Conservation (phyloP, 2,888 invertebrate species). For the Lepas anatifera region DNA sequence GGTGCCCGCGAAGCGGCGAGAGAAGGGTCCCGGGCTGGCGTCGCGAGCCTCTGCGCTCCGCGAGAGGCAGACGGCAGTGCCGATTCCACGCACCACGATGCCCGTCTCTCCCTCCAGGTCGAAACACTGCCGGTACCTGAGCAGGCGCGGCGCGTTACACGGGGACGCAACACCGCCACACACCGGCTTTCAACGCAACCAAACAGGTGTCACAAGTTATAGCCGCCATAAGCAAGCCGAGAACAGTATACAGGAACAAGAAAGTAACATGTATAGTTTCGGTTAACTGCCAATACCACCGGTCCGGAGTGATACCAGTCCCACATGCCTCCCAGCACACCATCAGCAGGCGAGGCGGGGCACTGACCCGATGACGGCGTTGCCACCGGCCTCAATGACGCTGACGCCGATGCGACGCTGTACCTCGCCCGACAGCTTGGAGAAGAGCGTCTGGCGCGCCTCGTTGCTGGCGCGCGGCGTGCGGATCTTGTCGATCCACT, state of each 20-base stretch:
- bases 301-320: no score
- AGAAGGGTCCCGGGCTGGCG: not conserved
- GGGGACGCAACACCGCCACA: not conserved
- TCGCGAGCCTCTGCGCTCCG: constrained; percentile 14
- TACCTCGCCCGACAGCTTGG: constrained; percentile 86
- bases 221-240: no score
- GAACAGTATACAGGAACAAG: no score
- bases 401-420: constrained; percentile 88
- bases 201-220: no score
- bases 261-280: no score
- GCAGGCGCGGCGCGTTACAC: not conserved
- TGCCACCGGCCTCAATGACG: constrained; percentile 83
- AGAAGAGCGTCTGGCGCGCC: constrained; percentile 87
- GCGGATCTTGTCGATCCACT: constrained; percentile 98
- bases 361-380: constrained; percentile 72
- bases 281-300: no score
- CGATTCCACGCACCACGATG: constrained; percentile 88
- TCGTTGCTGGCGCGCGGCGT: constrained; percentile 95
- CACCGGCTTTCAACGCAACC: no score
- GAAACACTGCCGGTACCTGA: constrained; percentile 77
- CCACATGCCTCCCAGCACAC: no score
- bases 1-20: not conserved
- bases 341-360: no score
- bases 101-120: constrained; percentile 95
- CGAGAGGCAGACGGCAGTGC: constrained; percentile 67